These are phyloP conservation scores for Sorex araneus DNA, from an alignment of 2,113 vertebrate species.

Conservation along the genomic window DNA sequence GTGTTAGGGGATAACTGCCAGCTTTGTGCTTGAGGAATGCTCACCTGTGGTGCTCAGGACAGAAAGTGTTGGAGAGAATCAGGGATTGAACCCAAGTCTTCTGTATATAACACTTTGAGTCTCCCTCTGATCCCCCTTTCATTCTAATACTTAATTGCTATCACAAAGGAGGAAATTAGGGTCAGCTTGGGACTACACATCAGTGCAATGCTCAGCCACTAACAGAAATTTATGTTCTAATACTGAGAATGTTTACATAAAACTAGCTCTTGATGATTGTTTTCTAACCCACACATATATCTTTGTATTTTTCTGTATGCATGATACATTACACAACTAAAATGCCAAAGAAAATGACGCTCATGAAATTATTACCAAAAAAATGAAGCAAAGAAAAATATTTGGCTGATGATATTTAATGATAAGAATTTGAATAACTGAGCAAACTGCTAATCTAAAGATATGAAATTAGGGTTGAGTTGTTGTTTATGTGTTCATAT, in stretches of 20 bases:
- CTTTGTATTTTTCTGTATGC: background rate
- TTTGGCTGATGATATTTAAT: background rate
- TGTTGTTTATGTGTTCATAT: background rate
- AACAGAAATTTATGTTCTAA: conserved; percentile 4
- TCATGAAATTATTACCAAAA: background rate
- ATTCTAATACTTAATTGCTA: conserved; percentile 4
- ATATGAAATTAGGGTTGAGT: background rate
- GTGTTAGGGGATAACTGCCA: too few relatives aligned
- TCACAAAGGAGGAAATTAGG: background rate
- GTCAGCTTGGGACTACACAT: fast-evolving
- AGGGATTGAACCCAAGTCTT: too few relatives aligned
- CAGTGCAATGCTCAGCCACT: background rate
- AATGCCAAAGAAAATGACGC: conserved; percentile 29
- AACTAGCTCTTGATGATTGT: background rate
- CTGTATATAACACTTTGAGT: too few relatives aligned
- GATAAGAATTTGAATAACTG: background rate
- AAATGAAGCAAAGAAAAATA: conserved; percentile 2
- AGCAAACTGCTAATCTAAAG: background rate
- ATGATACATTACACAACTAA: background rate
- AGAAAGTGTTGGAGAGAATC: too few relatives aligned
- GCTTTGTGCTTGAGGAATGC: too few relatives aligned
- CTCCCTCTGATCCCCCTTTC: too few relatives aligned
- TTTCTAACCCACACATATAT: background rate
- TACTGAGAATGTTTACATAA: background rate
- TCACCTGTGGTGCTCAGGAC: too few relatives aligned